These are phyloP conservation scores for Nomada fucata DNA, from an alignment of 2,888 invertebrate species.

Conservation along the genomic window DNA sequence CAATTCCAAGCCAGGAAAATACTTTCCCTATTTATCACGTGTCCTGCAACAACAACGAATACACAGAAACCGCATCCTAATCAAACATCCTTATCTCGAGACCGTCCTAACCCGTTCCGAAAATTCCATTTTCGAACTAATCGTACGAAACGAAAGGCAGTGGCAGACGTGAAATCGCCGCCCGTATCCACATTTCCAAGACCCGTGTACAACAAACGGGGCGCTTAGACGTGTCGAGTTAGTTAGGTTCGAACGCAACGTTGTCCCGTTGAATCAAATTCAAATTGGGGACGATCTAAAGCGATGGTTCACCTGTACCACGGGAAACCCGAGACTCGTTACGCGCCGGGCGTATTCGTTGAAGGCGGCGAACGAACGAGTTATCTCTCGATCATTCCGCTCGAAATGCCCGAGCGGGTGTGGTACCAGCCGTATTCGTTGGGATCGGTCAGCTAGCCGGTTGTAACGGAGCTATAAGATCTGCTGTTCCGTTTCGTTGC, in stretches of 20 bases:
- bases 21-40: too few species aligned
- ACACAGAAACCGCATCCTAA: too few species aligned
- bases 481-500: constrained; percentile 74
- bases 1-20: too few species aligned
- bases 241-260: not conserved
- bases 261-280: constrained; percentile 49
- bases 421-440: constrained; percentile 72
- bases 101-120: too few species aligned
- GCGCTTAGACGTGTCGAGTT: not conserved
- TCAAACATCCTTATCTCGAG: too few species aligned
- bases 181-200: too few species aligned
- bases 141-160: too few species aligned
- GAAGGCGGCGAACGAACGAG: constrained; percentile 59
- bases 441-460: constrained; percentile 74
- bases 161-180: too few species aligned
- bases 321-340: constrained; percentile 60
- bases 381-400: constrained; percentile 74
- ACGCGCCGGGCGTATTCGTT: constrained; percentile 58
- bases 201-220: not conserved
- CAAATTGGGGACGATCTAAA: constrained; percentile 49
- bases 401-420: constrained; percentile 74
- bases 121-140: too few species aligned
- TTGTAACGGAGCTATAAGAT: constrained; percentile 75
- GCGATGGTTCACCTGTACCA: constrained; percentile 56
- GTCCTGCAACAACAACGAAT: too few species aligned